Percentiles rank a stretch among this genome's conserved stretches.
phyloP scores from a whole-genome alignment of 2,888 invertebrate species.

The Ecdyonurus torrentis region DNA sequence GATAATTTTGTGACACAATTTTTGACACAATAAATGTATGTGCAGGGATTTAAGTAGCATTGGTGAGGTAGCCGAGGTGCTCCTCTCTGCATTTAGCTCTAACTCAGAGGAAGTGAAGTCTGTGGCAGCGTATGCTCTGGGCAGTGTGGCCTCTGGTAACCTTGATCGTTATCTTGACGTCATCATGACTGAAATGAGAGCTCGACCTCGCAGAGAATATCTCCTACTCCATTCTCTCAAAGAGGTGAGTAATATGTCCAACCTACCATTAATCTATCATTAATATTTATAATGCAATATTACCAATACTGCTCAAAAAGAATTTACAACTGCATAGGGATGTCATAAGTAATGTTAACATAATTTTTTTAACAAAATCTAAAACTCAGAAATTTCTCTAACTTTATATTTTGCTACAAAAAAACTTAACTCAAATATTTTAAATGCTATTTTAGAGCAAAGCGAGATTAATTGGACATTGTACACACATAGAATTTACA shows the following conservation, averaged over 20 bases:
- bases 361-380: no score
- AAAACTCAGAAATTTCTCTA: no score
- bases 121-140: slow-evolving; percentile 92
- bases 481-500: no score
- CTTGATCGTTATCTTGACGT: slow-evolving; percentile 85
- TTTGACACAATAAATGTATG: slow-evolving; percentile 1
- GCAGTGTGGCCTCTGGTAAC: slow-evolving; percentile 92
- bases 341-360: no score
- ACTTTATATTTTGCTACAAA: no score
- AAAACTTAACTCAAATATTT: no score
- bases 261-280: no score
- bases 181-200: slow-evolving; percentile 83
- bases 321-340: no score
- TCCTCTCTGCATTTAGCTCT: slow-evolving; percentile 75
- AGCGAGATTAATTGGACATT: no score
- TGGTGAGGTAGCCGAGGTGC: slow-evolving; percentile 53
- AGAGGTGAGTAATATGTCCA: slow-evolving; percentile 69
- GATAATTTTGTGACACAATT: slow-evolving; percentile 4
- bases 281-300: no score
- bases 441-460: no score
- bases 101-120: slow-evolving; percentile 94
- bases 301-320: no score
- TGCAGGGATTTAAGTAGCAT: slow-evolving; percentile 61
- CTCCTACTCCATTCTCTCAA: slow-evolving; percentile 90
- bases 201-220: slow-evolving; percentile 89